phyloP scores from a whole-genome alignment of 1,140 invertebrate genomes.

The Drosophila guanche region DNA sequence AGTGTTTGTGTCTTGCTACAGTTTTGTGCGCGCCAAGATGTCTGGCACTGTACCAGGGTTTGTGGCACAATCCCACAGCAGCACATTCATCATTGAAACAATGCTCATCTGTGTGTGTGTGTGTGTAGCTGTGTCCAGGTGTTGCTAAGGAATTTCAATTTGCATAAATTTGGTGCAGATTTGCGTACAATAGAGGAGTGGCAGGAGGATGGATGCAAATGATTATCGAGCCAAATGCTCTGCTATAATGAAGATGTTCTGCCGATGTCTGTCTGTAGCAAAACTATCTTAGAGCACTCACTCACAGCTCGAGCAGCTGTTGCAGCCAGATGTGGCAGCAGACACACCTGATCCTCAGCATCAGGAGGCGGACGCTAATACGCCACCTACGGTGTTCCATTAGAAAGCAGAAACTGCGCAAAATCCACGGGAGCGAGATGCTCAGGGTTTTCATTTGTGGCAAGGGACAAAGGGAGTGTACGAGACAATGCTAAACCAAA shows the following conservation, averaged over 20 bases:
- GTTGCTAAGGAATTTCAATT: slow-evolving; percentile 76
- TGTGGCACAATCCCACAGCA: slow-evolving; percentile 44
- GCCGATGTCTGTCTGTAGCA: background rate
- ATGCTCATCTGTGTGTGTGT: slow-evolving; percentile 23
- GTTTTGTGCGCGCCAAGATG: slow-evolving; percentile 70
- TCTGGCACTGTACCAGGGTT: slow-evolving; percentile 38
- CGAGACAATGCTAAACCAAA: slow-evolving; percentile 53
- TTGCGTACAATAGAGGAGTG: slow-evolving; percentile 69
- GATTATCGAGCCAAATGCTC: slow-evolving; percentile 22
- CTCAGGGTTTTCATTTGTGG: slow-evolving; percentile 29
- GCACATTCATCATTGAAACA: slow-evolving; percentile 66
- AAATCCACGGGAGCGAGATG: slow-evolving; percentile 29
- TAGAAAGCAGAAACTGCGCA: slow-evolving; percentile 48
- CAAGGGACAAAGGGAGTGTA: slow-evolving; percentile 24
- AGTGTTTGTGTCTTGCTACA: slow-evolving; percentile 60
- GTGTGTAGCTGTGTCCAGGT: slow-evolving; percentile 45
- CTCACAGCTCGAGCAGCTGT: too few relatives aligned
- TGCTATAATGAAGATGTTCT: slow-evolving; percentile 45
- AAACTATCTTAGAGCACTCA: too few relatives aligned
- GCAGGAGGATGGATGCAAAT: slow-evolving; percentile 8
- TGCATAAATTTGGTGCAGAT: slow-evolving; percentile 79
- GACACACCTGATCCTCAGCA: slow-evolving; percentile 44
- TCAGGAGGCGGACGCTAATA: slow-evolving; percentile 47
- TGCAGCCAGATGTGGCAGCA: background rate
- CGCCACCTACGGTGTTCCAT: slow-evolving; percentile 47